Percentiles rank a stretch among this genome's conserved stretches.
These are phyloP conservation scores for Siphlonurus alternatus DNA, from an alignment of 2,888 invertebrate species.

Conservation along the genomic window DNA sequence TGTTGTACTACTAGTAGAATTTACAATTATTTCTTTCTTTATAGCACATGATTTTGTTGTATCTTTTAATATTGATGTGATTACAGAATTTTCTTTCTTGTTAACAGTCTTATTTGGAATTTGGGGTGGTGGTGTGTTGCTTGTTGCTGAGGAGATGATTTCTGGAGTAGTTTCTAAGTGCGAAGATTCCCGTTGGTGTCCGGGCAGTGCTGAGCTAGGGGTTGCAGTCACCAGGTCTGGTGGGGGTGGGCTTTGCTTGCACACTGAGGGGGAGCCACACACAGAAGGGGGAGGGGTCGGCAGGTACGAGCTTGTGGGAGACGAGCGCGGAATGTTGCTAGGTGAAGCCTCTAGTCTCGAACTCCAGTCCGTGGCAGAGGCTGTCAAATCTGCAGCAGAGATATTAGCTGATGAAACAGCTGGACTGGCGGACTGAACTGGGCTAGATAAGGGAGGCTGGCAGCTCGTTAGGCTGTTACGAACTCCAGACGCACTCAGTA, in stretches of 20 bases:
- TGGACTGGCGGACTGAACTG: slow-evolving; percentile 1
- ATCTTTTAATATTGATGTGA: too few species aligned
- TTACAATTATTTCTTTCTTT: too few species aligned
- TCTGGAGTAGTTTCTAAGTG: slow-evolving; percentile 22
- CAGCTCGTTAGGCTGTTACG: neutral
- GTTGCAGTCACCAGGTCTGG: slow-evolving; percentile 3
- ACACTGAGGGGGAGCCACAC: neutral
- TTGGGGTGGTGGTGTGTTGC: too few species aligned
- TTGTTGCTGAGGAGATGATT: slow-evolving; percentile 13
- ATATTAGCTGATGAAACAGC: neutral
- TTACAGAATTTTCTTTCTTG: slow-evolving; percentile 13
- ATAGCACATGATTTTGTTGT: too few species aligned
- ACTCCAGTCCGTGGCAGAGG: slow-evolving; percentile 13
- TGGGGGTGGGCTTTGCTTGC: neutral
- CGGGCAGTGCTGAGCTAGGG: neutral
- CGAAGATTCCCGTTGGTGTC: slow-evolving; percentile 7
- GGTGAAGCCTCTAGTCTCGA: neutral
- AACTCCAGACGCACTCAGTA: neutral
- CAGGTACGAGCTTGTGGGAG: neutral
- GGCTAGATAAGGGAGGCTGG: neutral
- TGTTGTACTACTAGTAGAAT: neutral
- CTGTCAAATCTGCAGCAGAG: slow-evolving; percentile 8
- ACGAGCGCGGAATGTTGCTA: neutral
- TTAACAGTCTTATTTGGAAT: slow-evolving; percentile 13
- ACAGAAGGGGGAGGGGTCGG: neutral